These are phyloP conservation scores for Lacanobia wlatinum DNA, from an alignment of 2,888 invertebrate species.

Conservation along the genomic window DNA sequence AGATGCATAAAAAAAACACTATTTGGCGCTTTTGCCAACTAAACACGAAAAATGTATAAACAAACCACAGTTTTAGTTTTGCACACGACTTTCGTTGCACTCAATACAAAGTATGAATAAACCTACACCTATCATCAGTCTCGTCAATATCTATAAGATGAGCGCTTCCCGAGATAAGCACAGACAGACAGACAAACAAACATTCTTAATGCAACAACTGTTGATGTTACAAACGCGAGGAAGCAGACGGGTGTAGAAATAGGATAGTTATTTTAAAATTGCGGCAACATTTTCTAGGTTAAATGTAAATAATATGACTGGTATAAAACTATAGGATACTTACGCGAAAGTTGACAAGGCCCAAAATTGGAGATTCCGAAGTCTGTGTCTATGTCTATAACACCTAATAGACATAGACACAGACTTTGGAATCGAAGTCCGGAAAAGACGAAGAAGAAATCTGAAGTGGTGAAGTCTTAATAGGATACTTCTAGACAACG, in stretches of 20 bases:
- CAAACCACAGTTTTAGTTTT: background rate
- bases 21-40: background rate
- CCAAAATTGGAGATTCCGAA: no score
- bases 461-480: no score
- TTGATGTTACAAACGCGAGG: constrained; percentile 37
- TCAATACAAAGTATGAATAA: background rate
- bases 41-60: background rate
- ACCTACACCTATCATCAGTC: constrained; percentile 7
- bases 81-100: background rate
- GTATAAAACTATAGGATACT: no score
- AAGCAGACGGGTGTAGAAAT: constrained; percentile 32
- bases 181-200: constrained; percentile 48
- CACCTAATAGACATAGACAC: no score
- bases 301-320: background rate
- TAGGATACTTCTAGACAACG: no score
- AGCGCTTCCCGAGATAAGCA: constrained; percentile 21
- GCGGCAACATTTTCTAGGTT: constrained; percentile 30
- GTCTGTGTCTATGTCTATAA: no score
- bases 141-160: constrained; percentile 9
- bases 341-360: no score
- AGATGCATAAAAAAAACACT: background rate
- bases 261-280: constrained; percentile 51
- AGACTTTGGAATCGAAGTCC: no score
- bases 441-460: no score
- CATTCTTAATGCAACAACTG: constrained; percentile 47